A percentile compares a stretch with the other conserved stretches of the same genome.
phyloP scores from a whole-genome alignment of 92 coral and sea anemone genomes.

The Micromussa lordhowensis region DNA sequence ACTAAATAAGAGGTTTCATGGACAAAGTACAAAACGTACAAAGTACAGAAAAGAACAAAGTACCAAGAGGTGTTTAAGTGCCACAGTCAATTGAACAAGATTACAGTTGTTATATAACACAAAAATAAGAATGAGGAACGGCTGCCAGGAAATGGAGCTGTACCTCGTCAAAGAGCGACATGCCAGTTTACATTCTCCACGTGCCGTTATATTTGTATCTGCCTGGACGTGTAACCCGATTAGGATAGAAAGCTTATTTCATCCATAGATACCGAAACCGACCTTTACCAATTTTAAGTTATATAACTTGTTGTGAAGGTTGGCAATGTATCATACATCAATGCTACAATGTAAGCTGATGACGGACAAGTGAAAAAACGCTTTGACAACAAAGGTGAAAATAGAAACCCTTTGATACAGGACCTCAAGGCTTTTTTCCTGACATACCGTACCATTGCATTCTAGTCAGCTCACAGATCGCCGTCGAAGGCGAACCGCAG shows the following conservation, averaged over 20 bases:
- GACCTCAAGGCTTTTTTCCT: not conserved
- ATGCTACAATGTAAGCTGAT: no score
- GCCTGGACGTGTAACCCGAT: not conserved
- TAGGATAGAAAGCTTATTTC: not conserved
- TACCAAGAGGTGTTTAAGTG: not conserved
- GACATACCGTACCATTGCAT: no score
- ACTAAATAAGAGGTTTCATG: no score
- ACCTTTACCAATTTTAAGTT: not conserved
- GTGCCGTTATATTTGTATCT: not conserved
- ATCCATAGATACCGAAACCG: not conserved
- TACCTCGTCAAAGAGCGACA: not conserved
- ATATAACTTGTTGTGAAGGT: no score
- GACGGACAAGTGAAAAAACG: no score
- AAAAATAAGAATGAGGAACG: not conserved
- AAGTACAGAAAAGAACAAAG: no score
- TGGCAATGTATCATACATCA: no score
- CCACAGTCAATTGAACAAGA: not conserved
- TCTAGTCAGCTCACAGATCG: no score
- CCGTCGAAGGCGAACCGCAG: no score
- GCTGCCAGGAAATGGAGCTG: constrained; percentile 12
- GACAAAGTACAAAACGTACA: no score
- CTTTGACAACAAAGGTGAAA: not conserved
- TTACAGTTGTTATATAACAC: not conserved
- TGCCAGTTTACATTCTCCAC: not conserved
- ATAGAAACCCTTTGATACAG: not conserved